Evolutionary conservation across 2,113 vertebrate genomes (phyloP).

Genomic region (Murina feae): DNA sequence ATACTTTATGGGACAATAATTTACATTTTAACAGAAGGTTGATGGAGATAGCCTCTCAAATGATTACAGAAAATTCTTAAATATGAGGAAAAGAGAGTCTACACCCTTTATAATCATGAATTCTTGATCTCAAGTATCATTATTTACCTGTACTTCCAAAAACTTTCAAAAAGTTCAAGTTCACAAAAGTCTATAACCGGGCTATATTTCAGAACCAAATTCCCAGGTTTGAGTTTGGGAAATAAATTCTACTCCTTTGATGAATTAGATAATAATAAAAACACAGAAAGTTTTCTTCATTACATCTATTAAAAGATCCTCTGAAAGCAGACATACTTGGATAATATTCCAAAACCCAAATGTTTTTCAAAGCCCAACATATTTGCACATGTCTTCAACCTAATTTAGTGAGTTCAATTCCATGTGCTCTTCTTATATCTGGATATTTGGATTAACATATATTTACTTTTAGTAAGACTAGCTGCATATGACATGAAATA

Average conservation of each 20-base stretch:
- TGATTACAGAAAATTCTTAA: neutral
- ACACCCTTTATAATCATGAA: neutral
- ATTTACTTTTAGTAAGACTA: neutral
- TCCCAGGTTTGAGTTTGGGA: neutral
- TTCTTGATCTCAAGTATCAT: neutral
- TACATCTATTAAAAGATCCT: neutral
- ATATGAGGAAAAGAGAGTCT: neutral
- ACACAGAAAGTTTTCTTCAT: neutral
- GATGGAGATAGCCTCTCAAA: neutral
- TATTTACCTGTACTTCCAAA: neutral
- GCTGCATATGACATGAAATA: neutral
- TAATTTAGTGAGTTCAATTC: neutral
- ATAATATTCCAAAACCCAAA: neutral
- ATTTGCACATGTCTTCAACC: neutral
- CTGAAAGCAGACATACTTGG: neutral
- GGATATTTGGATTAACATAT: neutral
- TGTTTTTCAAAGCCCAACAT: neutral
- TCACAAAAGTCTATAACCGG: neutral
- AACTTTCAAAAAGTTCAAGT: neutral
- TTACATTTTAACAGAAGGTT: neutral
- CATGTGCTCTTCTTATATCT: neutral
- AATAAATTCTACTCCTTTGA: neutral
- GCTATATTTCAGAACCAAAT: neutral
- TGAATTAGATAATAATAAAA: neutral
- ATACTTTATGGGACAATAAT: neutral